Evolutionary conservation across 2,797 vertebrate species (phyloP).

Genomic region (Trachops cirrhosus): DNA sequence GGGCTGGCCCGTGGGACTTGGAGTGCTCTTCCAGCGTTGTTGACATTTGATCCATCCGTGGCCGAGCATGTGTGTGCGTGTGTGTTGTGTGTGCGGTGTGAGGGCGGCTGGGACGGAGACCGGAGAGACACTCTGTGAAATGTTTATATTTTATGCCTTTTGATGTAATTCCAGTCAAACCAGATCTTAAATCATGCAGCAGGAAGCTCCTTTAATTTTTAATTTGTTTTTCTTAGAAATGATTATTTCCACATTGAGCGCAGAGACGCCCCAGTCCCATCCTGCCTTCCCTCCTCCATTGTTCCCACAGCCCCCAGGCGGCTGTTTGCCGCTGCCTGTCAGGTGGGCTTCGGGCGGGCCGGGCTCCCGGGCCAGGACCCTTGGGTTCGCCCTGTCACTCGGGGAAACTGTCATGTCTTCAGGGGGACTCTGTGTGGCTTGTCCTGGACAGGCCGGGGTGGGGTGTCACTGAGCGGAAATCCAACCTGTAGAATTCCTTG

Average conservation of each 20-base stretch:
- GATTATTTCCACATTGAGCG: slow-evolving; percentile 75
- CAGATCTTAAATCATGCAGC: slow-evolving; percentile 70
- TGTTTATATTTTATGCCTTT: slow-evolving; percentile 73
- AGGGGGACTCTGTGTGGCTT: not conserved
- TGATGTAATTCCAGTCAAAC: slow-evolving; percentile 75
- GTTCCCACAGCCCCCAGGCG: not conserved
- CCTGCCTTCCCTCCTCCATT: slow-evolving; percentile 26
- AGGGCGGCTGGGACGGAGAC: not conserved
- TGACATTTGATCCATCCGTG: not conserved
- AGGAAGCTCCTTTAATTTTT: slow-evolving; percentile 75
- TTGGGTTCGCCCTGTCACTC: fast-evolving
- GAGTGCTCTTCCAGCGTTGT: slow-evolving; percentile 13
- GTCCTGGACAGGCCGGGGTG: not conserved
- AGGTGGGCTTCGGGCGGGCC: slow-evolving; percentile 37
- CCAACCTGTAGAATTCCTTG: not conserved
- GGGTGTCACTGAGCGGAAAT: not conserved
- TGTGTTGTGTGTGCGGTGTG: not conserved
- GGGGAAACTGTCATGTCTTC: not conserved
- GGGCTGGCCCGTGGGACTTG: not conserved
- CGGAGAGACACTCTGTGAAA: slow-evolving; percentile 55
- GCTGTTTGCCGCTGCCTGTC: not conserved
- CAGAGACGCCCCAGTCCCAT: slow-evolving; percentile 52
- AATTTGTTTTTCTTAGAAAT: slow-evolving; percentile 77
- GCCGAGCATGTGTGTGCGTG: not conserved
- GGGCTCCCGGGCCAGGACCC: not conserved